A percentile compares a stretch with the other conserved stretches of the same genome.
These are phyloP conservation scores for Peromyscus nudipes DNA, from an alignment of 2,797 vertebrate genomes.

Conservation along the genomic window DNA sequence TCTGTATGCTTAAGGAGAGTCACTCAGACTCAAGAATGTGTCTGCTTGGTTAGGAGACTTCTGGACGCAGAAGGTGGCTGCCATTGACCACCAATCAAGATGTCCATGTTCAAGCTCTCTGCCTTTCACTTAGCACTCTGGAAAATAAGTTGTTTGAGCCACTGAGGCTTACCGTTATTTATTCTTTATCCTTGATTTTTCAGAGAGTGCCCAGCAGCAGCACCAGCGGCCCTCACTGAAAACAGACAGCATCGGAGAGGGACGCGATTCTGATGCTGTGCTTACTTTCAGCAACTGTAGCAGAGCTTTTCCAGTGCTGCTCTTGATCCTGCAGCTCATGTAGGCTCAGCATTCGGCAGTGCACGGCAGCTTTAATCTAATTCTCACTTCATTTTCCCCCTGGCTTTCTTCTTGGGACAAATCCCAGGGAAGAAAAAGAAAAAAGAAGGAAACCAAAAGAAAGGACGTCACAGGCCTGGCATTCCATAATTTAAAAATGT, in stretches of 20 bases:
- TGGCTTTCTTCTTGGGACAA: constrained; percentile 41
- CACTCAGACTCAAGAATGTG: not conserved
- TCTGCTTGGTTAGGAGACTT: constrained; percentile 40
- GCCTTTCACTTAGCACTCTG: not conserved
- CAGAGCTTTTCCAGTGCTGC: constrained; percentile 57
- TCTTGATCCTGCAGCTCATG: constrained; percentile 63
- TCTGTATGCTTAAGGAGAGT: not conserved
- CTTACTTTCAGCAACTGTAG: constrained; percentile 68
- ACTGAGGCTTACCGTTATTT: constrained; percentile 61
- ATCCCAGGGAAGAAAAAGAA: not conserved
- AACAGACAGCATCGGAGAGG: constrained; percentile 28
- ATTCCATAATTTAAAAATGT: constrained; percentile 7
- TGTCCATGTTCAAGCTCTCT: constrained; percentile 49
- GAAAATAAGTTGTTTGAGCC: constrained; percentile 72
- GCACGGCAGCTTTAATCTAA: constrained; percentile 65
- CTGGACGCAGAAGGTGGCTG: not conserved
- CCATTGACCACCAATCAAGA: constrained; percentile 1
- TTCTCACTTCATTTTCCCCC: constrained; percentile 5
- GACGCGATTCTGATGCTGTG: constrained; percentile 54
- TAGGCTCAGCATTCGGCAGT: not conserved
- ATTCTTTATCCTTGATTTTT: constrained; percentile 74
- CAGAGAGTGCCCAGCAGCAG: constrained; percentile 20
- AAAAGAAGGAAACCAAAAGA: fast-evolving
- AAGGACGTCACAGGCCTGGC: not conserved
- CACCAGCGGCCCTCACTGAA: not conserved